Evolutionary conservation across 2,888 invertebrate species (phyloP), one percentile per base, ranked within the genome.

Genomic region (Tridacna gigas): DNA sequence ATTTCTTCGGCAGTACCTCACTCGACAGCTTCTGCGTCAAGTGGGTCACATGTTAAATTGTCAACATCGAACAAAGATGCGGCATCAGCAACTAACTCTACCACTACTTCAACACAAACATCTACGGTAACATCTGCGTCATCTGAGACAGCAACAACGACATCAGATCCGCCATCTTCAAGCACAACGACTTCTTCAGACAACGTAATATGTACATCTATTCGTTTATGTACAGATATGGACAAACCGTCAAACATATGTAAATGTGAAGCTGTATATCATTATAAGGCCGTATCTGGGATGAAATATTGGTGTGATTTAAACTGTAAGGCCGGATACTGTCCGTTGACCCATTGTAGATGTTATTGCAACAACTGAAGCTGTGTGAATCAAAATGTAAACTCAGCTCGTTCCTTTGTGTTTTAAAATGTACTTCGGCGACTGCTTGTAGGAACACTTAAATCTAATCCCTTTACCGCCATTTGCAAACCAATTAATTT

Each of bases 331-430:
- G 47, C 5, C 0, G 69, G 69, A 5, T 47, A 2, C 45, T 69
- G 69, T 69, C 69, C 69, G 3, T 5, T n/a, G n/a, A 45, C 69
- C 18, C 69, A 69, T 45, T 69, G 69, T 22, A 18, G n/a, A n/a
- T 69, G 69, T 47, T 69, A 45, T 45, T 69, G 69, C 15, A 37
- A 37, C 37, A 37, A 37, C 37, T 37, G 7, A 37, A 4, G 37
- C 2, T 37, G 37, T 4, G 37, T 7, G 3, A 37, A 37, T 37
- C 37, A 37, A 37, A 37, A 37, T 2, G 37, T 2, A 2, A 37
- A 37, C 7, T 37, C 37, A 37, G 7, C 37, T 37, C 7, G 37
- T 2, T 37, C 2, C 37, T 37, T 37, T 37, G 37, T 7, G 37
- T 37, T 37, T 2, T 4, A 37, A 37, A 7, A 37, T 37, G 7